Percentiles rank a stretch among this genome's conserved stretches.
Evolutionary conservation across 2,888 invertebrate species (phyloP).

Genomic region (Spisula solida): DNA sequence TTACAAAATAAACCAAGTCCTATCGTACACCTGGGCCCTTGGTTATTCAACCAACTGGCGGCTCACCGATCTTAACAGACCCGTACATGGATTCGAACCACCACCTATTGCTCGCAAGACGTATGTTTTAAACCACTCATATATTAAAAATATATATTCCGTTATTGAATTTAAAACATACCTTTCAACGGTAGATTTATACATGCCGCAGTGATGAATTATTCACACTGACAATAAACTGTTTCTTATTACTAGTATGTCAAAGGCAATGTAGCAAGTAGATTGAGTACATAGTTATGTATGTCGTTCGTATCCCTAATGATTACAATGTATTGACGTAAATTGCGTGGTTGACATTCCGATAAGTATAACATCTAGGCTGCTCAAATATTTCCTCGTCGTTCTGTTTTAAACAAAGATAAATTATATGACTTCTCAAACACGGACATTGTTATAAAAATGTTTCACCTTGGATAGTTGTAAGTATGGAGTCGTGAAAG

Average conservation of each 20-base stretch:
- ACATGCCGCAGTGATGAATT: not conserved
- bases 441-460: too few relatives aligned
- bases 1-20: too few relatives aligned
- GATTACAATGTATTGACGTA: conserved; percentile 1
- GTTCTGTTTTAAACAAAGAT: not conserved
- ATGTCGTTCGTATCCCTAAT: not conserved
- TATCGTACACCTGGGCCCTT: too few relatives aligned
- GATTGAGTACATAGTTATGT: not conserved
- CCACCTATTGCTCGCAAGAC: too few relatives aligned
- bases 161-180: too few relatives aligned
- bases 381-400: conserved; percentile 1
- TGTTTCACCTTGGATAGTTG: too few relatives aligned
- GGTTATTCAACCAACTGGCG: too few relatives aligned
- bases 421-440: not conserved
- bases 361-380: not conserved
- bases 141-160: too few relatives aligned
- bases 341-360: not conserved
- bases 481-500: too few relatives aligned
- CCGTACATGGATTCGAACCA: too few relatives aligned
- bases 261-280: not conserved
- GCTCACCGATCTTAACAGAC: too few relatives aligned
- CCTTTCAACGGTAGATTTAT: not conserved
- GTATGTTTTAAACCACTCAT: too few relatives aligned
- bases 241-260: conserved; percentile 6
- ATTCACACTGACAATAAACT: conserved; percentile 4